These are phyloP conservation scores for Gallinago solitaria DNA, from an alignment of 2,797 vertebrate species.

Conservation along the genomic window DNA sequence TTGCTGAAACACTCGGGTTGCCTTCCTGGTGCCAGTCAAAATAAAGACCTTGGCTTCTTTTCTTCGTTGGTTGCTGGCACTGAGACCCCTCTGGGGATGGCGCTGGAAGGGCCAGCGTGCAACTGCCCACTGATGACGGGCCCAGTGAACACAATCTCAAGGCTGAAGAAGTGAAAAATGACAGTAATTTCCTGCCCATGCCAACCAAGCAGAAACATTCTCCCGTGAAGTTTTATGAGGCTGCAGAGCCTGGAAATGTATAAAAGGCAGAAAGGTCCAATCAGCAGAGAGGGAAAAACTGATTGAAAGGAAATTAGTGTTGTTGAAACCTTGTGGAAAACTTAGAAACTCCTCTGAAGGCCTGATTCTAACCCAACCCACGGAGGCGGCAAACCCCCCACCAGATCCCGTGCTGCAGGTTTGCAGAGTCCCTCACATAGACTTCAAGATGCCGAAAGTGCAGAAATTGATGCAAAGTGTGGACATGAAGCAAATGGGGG, in stretches of 20 bases:
- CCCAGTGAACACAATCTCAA: not conserved
- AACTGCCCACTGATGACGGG: not conserved
- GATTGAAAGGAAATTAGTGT: conserved; percentile 31
- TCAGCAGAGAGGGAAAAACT: not conserved
- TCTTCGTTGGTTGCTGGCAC: not conserved
- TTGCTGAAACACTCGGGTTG: not conserved
- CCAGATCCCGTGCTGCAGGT: accelerated
- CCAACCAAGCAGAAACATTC: not conserved
- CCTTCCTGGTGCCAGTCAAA: not conserved
- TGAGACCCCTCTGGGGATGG: not conserved
- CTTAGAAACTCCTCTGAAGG: not conserved
- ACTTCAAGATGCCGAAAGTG: not conserved
- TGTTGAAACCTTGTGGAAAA: not conserved
- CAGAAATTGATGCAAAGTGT: not conserved
- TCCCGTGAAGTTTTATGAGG: conserved; percentile 15
- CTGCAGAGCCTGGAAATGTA: conserved; percentile 11
- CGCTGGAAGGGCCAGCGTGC: not conserved
- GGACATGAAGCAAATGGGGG: not conserved
- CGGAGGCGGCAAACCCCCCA: not conserved
- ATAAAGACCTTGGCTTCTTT: not conserved
- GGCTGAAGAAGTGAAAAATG: conserved; percentile 21
- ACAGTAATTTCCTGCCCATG: conserved; percentile 15
- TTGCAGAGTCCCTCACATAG: not conserved
- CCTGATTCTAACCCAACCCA: not conserved
- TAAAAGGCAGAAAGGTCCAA: conserved; percentile 22